Evolutionary conservation across 2,888 invertebrate species (phyloP), one percentile per base, ranked within the genome.

Genomic region (Eurytoma californica): DNA sequence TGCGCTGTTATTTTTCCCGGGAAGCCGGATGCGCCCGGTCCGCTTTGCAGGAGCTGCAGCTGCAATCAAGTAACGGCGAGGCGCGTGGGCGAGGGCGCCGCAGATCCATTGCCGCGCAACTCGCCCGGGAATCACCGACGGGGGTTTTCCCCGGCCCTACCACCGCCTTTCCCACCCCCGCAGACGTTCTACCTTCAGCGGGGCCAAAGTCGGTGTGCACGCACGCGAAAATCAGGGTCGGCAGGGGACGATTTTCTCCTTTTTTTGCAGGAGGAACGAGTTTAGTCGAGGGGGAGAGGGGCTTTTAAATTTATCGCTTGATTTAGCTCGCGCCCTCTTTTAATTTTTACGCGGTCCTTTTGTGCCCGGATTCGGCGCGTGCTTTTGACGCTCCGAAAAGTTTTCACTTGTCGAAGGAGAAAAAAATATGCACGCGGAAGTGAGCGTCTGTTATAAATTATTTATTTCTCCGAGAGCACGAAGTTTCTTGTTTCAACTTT

Each of bases 51-150:
- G 16, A 58, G 9, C 58, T 20, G 58, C 20, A 58, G 24, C 20
- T 58, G 20, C 28, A 66, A 66, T 66, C 66, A 51, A 66, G 66
- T 13, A 49, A 18, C 18, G 20, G 53, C 53, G n/a, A n/a, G 0
- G 24, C 30, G 61, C 9, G 61, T 13, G 63, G 7, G 63, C 5
- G 63, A 14, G 67, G 30, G 53, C n/a, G 53, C 30, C 13, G 55
- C 58, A 69, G 39, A 72, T 63, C 20, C 55, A 72, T 65, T 53
- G 63, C 63, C 9, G 51, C 20, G 60, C 18, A 39, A 61, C 63
- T 65, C 20, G 65, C 65, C 24, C 24, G 65, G 73, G 72, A 72
- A 72, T 72, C 57, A 65, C 55, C 9, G 53, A 65, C 51, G 24
- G 67, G 18, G 39, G 24, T 24, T 39, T 39, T 4, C 39, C 39